A percentile compares a stretch with the other conserved stretches of the same genome.
Conservation (phyloP, 2,888 invertebrate species). For the Galeopsomyia nigrocyanea region DNA sequence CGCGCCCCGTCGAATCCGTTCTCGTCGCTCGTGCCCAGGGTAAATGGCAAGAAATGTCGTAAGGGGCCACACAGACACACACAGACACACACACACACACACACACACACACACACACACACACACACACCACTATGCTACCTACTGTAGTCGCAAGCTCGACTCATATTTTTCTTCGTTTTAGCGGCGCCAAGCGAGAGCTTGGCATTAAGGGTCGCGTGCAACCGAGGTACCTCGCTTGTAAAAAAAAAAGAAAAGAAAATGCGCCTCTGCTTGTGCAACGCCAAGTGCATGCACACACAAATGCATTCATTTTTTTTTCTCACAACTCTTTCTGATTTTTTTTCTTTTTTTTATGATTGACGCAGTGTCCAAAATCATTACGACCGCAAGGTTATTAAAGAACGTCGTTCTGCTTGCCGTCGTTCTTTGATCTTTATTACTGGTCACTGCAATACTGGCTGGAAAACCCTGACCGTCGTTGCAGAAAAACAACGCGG, state of each 20-base stretch:
- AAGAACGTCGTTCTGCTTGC: slow-evolving; percentile 13
- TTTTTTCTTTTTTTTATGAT: slow-evolving; percentile 4
- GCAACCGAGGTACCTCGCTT: slow-evolving; percentile 21
- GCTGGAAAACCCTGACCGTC: neutral
- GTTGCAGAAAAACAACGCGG: slow-evolving; percentile 7
- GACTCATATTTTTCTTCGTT: slow-evolving; percentile 45
- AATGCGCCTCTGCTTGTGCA: neutral
- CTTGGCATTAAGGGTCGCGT: slow-evolving; percentile 38
- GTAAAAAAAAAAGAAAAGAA: slow-evolving; percentile 27
- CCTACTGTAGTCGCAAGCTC: slow-evolving; percentile 24
- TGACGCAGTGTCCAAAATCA: slow-evolving; percentile 8
- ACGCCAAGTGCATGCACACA: no score
- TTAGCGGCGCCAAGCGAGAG: slow-evolving; percentile 17
- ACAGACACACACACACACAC: no score
- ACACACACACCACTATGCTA: no score
- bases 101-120: no score
- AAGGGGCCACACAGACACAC: no score
- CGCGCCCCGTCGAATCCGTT: slow-evolving; percentile 37
- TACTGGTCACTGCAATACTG: neutral
- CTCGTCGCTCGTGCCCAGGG: slow-evolving; percentile 11
- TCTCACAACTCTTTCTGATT: slow-evolving; percentile 1
- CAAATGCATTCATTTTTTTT: neutral
- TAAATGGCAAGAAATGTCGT: slow-evolving; percentile 30
- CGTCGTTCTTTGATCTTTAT: slow-evolving; percentile 24
- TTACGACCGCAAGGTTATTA: slow-evolving; percentile 13